phyloP scores from a whole-genome alignment of 2,888 invertebrate species.

The Osedax frankpressi region DNA sequence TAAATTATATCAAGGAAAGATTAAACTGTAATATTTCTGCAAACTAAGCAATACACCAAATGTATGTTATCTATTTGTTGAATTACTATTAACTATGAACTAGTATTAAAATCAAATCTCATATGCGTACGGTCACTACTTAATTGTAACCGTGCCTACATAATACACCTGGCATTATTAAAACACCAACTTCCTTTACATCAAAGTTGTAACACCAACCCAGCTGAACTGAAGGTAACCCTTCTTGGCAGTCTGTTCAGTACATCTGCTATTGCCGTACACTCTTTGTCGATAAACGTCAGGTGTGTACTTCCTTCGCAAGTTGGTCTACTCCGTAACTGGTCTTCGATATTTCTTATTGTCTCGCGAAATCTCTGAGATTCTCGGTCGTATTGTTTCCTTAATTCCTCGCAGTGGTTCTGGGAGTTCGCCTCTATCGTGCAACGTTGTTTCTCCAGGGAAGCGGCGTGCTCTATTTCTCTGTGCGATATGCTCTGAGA shows the following conservation, averaged over 20 bases:
- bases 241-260: constrained; percentile 35
- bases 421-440: constrained; percentile 15
- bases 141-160: no score
- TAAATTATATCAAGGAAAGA: no score
- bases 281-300: constrained; percentile 41
- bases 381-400: neutral
- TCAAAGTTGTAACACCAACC: no score
- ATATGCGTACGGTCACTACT: no score
- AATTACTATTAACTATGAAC: no score
- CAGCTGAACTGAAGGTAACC: constrained; percentile 27
- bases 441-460: constrained; percentile 26
- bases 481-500: neutral
- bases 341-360: neutral
- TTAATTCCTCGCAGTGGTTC: constrained; percentile 28
- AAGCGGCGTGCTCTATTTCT: neutral
- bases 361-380: neutral
- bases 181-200: no score
- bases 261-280: constrained; percentile 33
- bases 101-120: no score
- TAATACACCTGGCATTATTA: no score
- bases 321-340: neutral
- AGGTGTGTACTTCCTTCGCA: constrained; percentile 33
- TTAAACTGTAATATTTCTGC: no score
- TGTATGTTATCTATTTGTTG: no score
- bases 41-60: no score